phyloP scores from a whole-genome alignment of 2,797 vertebrate species.

The Muraenolepis orangiensis region DNA sequence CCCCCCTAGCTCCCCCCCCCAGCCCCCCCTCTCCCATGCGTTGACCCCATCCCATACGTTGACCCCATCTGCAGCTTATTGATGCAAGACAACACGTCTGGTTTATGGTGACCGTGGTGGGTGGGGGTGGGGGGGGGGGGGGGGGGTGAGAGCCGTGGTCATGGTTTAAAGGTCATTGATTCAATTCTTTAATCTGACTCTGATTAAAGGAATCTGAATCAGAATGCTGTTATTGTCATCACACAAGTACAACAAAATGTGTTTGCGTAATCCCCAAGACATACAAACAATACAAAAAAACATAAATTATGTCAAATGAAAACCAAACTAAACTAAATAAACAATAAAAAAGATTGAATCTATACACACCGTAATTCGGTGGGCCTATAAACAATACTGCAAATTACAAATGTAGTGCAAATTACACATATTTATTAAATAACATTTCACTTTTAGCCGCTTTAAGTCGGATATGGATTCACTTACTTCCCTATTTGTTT shows the following conservation, averaged over 20 bases:
- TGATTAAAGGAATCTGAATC: too few species aligned
- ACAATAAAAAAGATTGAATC: too few species aligned
- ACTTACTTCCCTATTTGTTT: background rate
- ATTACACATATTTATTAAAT: background rate
- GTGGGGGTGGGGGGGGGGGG: background rate
- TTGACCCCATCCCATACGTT: constrained; percentile 1
- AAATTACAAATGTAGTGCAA: too few species aligned
- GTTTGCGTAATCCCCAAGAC: too few species aligned
- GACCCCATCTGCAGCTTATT: constrained; percentile 12
- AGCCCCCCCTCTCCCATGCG: background rate
- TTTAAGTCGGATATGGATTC: background rate
- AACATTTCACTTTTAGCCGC: background rate
- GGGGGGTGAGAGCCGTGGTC: background rate
- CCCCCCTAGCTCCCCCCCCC: background rate
- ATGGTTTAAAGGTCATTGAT: background rate
- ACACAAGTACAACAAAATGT: too few species aligned
- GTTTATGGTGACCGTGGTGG: background rate
- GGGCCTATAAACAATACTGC: too few species aligned
- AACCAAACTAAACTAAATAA: too few species aligned
- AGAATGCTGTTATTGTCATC: too few species aligned
- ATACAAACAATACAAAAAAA: too few species aligned
- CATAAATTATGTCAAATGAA: too few species aligned
- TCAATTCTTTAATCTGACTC: too few species aligned
- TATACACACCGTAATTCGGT: too few species aligned
- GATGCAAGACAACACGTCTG: background rate